Conservation (phyloP, 1,140 invertebrate species). For the Holcopasites calliopsidis region DNA sequence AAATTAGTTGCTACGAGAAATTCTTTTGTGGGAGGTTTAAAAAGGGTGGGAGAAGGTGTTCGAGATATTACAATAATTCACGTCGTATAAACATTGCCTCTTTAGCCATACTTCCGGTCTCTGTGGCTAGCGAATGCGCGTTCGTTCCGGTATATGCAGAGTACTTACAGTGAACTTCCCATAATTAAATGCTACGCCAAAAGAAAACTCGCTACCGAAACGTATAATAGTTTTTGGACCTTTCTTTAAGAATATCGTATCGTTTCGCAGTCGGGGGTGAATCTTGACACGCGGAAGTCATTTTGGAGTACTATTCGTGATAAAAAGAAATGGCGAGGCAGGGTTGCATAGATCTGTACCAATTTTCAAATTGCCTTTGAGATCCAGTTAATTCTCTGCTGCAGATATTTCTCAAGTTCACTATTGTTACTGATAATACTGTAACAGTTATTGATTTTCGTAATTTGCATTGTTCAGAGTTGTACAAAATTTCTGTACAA, state of each 20-base stretch:
- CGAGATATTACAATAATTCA: not conserved
- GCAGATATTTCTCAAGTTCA: too few relatives aligned
- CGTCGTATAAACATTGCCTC: not conserved
- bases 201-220: constrained; percentile 16
- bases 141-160: constrained; percentile 25
- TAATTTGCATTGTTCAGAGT: too few relatives aligned
- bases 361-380: too few relatives aligned
- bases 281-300: not conserved
- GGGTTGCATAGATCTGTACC: too few relatives aligned
- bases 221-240: not conserved
- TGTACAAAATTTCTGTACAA: too few relatives aligned
- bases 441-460: too few relatives aligned
- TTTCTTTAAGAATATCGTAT: not conserved
- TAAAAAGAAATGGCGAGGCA: too few relatives aligned
- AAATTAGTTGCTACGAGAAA: not conserved
- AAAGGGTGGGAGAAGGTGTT: not conserved
- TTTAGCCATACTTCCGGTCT: not conserved
- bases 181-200: constrained; percentile 26
- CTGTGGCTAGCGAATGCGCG: too few relatives aligned
- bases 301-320: too few relatives aligned
- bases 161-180: constrained; percentile 32
- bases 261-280: too few relatives aligned
- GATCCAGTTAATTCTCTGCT: too few relatives aligned
- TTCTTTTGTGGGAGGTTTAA: not conserved
- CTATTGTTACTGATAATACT: too few relatives aligned